phyloP scores from a whole-genome alignment of 2,888 invertebrate species.

The Drosophila pseudotakahashii region DNA sequence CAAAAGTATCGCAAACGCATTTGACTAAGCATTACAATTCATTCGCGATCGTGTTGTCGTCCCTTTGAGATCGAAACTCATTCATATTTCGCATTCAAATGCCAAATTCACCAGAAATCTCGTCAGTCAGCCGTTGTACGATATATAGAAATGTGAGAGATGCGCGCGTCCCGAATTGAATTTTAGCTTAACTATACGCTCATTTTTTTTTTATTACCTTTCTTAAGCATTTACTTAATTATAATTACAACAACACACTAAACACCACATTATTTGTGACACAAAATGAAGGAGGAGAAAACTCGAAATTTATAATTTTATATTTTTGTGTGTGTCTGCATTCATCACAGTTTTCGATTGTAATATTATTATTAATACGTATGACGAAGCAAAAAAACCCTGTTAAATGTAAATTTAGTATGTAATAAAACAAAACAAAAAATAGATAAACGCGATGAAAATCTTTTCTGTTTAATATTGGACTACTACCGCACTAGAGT shows the following conservation, averaged over 20 bases:
- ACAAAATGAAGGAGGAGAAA: conserved; percentile 10
- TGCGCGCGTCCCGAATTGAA: conserved; percentile 32
- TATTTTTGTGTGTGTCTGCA: conserved; percentile 76
- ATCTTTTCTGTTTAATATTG: conserved; percentile 23
- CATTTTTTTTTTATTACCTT: conserved; percentile 51
- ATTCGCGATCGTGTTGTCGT: conserved; percentile 18
- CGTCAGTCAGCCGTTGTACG: conserved; percentile 29
- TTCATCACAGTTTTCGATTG: conserved; percentile 51
- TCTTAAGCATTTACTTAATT: conserved; percentile 73
- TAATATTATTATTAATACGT: conserved; percentile 34
- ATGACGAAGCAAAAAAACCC: conserved; percentile 23
- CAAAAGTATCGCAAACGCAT: conserved; percentile 33
- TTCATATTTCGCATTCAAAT: conserved; percentile 22
- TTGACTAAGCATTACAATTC: conserved; percentile 25
- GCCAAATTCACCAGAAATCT: conserved; percentile 18
- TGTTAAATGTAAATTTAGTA: conserved; percentile 65
- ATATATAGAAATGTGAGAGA: conserved; percentile 35
- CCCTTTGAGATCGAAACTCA: neutral
- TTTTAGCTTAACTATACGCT: conserved; percentile 32
- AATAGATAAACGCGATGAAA: neutral
- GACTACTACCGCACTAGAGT: conserved; percentile 24
- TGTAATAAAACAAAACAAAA: conserved; percentile 15
- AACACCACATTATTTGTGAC: conserved; percentile 17
- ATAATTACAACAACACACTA: conserved; percentile 43
- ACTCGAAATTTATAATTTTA: conserved; percentile 52